These are phyloP conservation scores for Mustelus asterias DNA, from an alignment of 2,113 vertebrate species.

Conservation along the genomic window DNA sequence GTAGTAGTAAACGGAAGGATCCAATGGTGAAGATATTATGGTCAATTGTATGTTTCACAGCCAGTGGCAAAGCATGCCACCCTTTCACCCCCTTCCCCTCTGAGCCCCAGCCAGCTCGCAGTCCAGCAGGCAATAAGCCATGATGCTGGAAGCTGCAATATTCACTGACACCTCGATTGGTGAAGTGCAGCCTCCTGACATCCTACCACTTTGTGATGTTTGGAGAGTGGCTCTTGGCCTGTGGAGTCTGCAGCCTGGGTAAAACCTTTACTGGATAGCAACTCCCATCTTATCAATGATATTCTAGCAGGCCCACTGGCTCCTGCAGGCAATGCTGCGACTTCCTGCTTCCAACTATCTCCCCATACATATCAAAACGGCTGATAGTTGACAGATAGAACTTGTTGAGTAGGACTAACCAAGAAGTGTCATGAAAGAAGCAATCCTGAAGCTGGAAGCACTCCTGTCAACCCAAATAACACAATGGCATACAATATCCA, in stretches of 20 bases:
- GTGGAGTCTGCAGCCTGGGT: neutral
- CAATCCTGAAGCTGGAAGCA: too few relatives aligned
- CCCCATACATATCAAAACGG: too few relatives aligned
- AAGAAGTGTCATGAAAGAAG: too few relatives aligned
- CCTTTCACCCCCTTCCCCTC: neutral
- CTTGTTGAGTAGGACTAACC: too few relatives aligned
- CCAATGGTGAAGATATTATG: neutral
- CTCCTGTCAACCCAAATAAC: too few relatives aligned
- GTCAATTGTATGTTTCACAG: neutral
- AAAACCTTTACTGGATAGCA: neutral
- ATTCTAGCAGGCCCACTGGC: neutral
- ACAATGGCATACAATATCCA: too few relatives aligned
- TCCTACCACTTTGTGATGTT: neutral
- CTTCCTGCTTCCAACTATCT: neutral
- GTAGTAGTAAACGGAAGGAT: neutral
- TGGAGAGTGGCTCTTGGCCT: neutral
- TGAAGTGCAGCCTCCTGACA: neutral
- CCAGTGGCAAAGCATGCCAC: neutral
- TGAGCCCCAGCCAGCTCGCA: neutral
- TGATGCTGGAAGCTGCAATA: neutral
- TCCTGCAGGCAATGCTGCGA: neutral
- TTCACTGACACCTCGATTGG: neutral
- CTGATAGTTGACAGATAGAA: too few relatives aligned
- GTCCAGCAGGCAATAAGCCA: neutral
- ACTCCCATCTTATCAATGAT: neutral